A percentile compares a stretch with the other conserved stretches of the same genome.
phyloP scores from a whole-genome alignment of 1,140 invertebrate species.

The Trinorchestia longiramus region DNA sequence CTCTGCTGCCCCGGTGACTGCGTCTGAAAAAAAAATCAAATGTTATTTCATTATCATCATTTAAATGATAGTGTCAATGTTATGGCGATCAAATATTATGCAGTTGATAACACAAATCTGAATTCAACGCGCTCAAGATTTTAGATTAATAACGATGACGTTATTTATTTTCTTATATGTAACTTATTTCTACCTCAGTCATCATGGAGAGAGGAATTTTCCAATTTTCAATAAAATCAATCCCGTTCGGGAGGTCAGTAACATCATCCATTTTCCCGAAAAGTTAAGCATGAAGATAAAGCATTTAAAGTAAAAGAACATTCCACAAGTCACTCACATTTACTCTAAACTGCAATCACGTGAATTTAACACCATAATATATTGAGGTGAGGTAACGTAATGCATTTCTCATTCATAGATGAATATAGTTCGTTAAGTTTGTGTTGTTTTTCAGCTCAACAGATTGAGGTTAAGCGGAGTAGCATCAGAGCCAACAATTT shows the following conservation, averaged over 20 bases:
- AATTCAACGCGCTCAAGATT: background rate
- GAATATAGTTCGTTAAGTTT: background rate
- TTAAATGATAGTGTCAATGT: background rate
- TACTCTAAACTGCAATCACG: too few relatives aligned
- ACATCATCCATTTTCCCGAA: too few relatives aligned
- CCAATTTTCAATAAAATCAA: too few relatives aligned
- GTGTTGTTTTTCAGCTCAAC: background rate
- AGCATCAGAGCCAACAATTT: background rate
- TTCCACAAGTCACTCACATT: too few relatives aligned
- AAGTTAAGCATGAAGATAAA: too few relatives aligned
- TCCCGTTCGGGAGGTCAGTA: too few relatives aligned
- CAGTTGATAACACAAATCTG: background rate
- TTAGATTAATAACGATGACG: background rate
- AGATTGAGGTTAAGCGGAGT: background rate
- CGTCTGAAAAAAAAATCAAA: background rate
- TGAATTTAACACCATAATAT: too few relatives aligned
- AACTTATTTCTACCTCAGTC: background rate
- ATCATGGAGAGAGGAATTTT: background rate
- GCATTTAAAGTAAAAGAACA: too few relatives aligned
- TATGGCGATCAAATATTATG: background rate
- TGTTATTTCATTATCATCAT: background rate
- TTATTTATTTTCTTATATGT: background rate
- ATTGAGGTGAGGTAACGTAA: background rate
- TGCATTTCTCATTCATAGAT: background rate
- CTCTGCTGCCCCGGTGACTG: slow-evolving; percentile 26